These are phyloP conservation scores for Cydia pomonella DNA, from an alignment of 1,140 invertebrate genomes.

Conservation along the genomic window DNA sequence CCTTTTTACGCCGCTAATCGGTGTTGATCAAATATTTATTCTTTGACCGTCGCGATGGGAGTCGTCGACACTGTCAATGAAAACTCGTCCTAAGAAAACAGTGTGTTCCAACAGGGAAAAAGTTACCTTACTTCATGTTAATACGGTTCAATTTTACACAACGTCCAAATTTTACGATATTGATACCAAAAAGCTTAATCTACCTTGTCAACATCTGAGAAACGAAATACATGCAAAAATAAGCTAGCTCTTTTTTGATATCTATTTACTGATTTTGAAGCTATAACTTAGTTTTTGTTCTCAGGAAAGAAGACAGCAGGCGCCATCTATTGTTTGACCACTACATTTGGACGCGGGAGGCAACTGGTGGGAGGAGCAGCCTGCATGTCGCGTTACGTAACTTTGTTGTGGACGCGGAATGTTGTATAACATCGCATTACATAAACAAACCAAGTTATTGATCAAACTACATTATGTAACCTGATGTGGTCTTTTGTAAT, in stretches of 20 bases:
- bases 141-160: background rate
- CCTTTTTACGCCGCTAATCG: background rate
- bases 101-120: background rate
- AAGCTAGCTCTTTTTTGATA: background rate
- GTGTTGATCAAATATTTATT: background rate
- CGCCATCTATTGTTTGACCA: slow-evolving; percentile 1
- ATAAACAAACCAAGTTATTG: slow-evolving; percentile 30
- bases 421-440: slow-evolving; percentile 30
- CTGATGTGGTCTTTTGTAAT: background rate
- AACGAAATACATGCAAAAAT: background rate
- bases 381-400: slow-evolving; percentile 20
- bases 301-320: slow-evolving; percentile 7
- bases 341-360: background rate
- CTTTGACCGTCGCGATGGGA: background rate
- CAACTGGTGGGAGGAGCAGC: background rate
- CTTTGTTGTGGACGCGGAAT: slow-evolving; percentile 20
- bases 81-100: background rate
- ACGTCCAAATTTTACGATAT: background rate
- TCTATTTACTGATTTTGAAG: background rate
- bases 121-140: background rate
- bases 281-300: background rate
- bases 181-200: background rate
- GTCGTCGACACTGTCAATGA: background rate
- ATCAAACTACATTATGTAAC: slow-evolving; percentile 19
- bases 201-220: background rate